Evolutionary conservation across 2,113 vertebrate genomes (phyloP).

Genomic region (Sinosuthora webbiana): DNA sequence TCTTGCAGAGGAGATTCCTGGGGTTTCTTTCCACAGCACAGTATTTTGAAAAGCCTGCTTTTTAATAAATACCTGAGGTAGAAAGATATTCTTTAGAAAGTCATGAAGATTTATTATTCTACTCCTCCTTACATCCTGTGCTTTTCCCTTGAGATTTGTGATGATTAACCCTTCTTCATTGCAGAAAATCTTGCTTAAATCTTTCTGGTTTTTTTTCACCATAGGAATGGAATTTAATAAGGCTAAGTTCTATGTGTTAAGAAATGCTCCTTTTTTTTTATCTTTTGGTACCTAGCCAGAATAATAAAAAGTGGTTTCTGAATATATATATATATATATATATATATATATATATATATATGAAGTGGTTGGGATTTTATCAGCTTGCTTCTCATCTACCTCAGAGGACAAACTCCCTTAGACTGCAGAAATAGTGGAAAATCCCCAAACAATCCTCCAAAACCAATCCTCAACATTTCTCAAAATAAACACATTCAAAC

Average conservation of each 20-base stretch:
- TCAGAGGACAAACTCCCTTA: not conserved
- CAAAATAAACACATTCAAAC: not conserved
- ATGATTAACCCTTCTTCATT: not conserved
- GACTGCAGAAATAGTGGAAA: not conserved
- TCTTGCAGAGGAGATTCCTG: not conserved
- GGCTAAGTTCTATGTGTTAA: not conserved
- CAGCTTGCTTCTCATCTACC: not conserved
- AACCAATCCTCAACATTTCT: not conserved
- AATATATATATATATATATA: not conserved
- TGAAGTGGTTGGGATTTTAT: not conserved
- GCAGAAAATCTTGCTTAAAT: not conserved
- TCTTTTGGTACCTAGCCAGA: not conserved
- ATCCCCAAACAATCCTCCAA: not conserved
- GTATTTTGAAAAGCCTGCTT: not conserved
- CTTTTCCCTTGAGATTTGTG: not conserved
- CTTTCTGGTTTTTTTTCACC: not conserved
- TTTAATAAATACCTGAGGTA: not conserved
- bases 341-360: not conserved
- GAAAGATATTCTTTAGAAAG: not conserved
- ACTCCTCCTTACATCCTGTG: not conserved
- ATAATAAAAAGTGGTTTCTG: not conserved
- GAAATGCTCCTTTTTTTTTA: not conserved
- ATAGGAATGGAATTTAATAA: not conserved
- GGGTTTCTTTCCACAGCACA: not conserved
- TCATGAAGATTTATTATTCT: not conserved